Base-by-base conservation (phyloP, 1,140 invertebrate species). In the Cydia pomonella region DNA sequence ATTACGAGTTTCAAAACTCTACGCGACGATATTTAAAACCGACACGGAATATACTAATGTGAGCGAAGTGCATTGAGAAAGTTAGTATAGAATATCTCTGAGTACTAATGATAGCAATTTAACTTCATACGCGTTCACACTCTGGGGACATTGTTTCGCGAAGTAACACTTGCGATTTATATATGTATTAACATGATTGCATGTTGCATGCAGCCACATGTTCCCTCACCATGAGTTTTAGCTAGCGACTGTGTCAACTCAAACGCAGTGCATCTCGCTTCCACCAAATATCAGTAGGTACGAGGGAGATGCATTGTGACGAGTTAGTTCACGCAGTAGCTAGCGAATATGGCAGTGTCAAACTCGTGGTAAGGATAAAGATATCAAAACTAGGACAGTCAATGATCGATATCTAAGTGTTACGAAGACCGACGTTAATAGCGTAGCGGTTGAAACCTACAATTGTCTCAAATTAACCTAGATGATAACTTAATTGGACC, bases 81-180 rank as follows among this genome's bases (percentile, higher is more conserved):
- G 21, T 59, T 23, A 59, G 2, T n/a, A 59, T 59, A 59, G n/a
- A 18, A n/a, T 50, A 23, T 23, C 21, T 59, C 53, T 3, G 47
- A 59, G 53, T 59, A 59, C 53, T 53, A 53, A 53, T 18, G 16
- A 53, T 18, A 53, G 50, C 50, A 53, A 53, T 53, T 59, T 59
- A 59, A 21, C 53, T 59, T 59, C 53, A 59, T 59, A 23, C 53
- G n/a, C n/a, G 21, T 23, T 12, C 21, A 23, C 10, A 10, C 53
- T 23, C 18, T 23, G 9, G 18, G 53, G 53, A 59, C 21, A 10
- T 12, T 23, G 9, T 59, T 7, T 7, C 9, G 1, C 21, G 2
- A n/a, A 6, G 16, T 59, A n/a, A 59, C 53, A 59, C 53, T 59
- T 59, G 18, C 10, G 9, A 59, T 59, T 23, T 50, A 50, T 18